Evolutionary conservation across 1,140 invertebrate species (phyloP).

Genomic region (Drosophila bocqueti): DNA sequence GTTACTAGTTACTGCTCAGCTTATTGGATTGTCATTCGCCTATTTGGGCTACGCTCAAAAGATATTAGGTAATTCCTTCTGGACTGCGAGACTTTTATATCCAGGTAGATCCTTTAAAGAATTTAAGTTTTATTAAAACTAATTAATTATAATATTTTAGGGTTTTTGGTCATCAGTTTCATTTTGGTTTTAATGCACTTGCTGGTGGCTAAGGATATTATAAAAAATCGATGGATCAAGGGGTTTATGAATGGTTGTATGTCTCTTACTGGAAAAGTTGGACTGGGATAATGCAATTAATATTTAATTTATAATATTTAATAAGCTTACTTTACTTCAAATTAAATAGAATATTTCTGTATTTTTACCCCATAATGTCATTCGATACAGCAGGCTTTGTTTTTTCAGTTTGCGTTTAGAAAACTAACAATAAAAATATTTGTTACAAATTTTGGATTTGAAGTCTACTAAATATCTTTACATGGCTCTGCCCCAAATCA

Average conservation of each 20-base stretch:
- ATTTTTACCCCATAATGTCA: not conserved
- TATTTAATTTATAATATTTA: not conserved
- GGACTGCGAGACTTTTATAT: not conserved
- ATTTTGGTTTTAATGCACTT: not conserved
- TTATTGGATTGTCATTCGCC: not conserved
- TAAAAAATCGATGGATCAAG: not conserved
- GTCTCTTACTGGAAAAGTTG: not conserved
- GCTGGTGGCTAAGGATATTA: slow-evolving; percentile 1
- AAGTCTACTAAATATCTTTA: not conserved
- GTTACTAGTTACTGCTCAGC: not conserved
- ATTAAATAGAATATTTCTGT: no score
- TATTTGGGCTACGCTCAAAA: not conserved
- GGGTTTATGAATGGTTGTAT: not conserved
- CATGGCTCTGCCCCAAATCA: slow-evolving; percentile 89
- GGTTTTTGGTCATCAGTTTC: not conserved
- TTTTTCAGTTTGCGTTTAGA: no score
- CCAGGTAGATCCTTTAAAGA: not conserved
- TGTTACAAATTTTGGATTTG: not conserved
- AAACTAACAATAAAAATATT: not conserved
- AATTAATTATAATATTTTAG: not conserved
- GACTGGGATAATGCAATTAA: no score
- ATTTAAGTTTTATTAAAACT: not conserved
- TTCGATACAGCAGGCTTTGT: not conserved
- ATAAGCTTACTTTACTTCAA: no score
- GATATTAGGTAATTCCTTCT: not conserved